Evolutionary conservation across 2,888 invertebrate species (phyloP).

Genomic region (Zygogramma bicolorata): DNA sequence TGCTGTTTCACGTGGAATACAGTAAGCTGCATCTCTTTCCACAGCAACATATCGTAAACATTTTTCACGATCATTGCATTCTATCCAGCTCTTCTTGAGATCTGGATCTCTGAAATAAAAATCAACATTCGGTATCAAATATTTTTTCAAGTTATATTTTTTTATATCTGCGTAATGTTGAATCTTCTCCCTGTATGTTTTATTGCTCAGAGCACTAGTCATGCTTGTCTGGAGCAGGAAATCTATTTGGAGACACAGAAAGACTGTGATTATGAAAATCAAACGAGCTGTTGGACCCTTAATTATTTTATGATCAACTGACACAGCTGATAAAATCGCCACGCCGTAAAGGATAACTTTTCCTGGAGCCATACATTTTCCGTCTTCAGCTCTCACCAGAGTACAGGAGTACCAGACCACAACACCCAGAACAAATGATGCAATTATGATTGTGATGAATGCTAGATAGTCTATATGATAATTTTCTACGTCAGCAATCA

Average conservation of each 20-base stretch:
- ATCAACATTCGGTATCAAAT: constrained; percentile 42
- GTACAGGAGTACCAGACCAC: neutral
- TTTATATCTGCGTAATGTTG: constrained; percentile 48
- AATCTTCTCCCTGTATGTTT: constrained; percentile 41
- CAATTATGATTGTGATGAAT: neutral
- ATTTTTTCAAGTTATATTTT: constrained; percentile 46
- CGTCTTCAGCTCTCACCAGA: neutral
- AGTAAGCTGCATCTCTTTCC: constrained; percentile 46
- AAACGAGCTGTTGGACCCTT: neutral
- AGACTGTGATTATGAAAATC: neutral
- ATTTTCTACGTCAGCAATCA: neutral
- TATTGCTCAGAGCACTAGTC: constrained; percentile 49
- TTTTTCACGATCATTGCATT: constrained; percentile 44
- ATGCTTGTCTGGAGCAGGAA: constrained; percentile 50
- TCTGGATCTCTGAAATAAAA: constrained; percentile 44
- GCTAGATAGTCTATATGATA: neutral
- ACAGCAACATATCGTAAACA: constrained; percentile 52
- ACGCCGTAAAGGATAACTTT: neutral
- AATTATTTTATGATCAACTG: neutral
- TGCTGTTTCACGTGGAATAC: constrained; percentile 32
- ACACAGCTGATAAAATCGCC: neutral
- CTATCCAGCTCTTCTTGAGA: constrained; percentile 13
- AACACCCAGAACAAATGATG: neutral
- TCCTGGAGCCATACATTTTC: neutral
- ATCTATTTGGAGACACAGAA: constrained; percentile 48